phyloP scores from a whole-genome alignment of 2,888 invertebrate genomes.

The Drosophila colorata region DNA sequence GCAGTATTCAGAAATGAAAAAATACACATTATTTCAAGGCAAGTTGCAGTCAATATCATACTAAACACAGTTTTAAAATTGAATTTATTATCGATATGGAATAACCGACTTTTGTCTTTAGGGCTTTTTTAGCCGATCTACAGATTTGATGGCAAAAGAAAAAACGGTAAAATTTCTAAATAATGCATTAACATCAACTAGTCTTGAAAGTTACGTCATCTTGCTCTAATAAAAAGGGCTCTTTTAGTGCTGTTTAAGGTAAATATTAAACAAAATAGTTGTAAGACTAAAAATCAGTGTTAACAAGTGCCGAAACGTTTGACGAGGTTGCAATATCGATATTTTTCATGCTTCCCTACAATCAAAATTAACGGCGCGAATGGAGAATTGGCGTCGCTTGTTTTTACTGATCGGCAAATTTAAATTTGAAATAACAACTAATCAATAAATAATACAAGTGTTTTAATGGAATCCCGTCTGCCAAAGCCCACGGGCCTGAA shows the following conservation, averaged over 20 bases:
- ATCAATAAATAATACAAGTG: background rate
- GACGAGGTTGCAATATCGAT: constrained; percentile 10
- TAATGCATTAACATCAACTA: background rate
- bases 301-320: background rate
- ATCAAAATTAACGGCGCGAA: constrained; percentile 71
- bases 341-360: constrained; percentile 37
- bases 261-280: background rate
- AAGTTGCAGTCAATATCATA: background rate
- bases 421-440: constrained; percentile 4
- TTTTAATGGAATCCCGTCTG: constrained; percentile 86
- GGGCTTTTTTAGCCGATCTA: background rate
- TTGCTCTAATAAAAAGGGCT: too few species aligned
- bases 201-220: background rate
- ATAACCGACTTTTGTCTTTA: background rate
- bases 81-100: background rate
- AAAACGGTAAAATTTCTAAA: background rate
- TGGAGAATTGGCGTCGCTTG: constrained; percentile 61
- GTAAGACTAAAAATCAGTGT: constrained; percentile 8
- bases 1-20: too few species aligned
- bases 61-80: constrained; percentile 7
- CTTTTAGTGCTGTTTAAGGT: background rate
- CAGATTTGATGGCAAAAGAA: background rate
- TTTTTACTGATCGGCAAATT: constrained; percentile 12
- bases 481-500: constrained; percentile 84
- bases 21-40: background rate